Evolutionary conservation across 2,113 vertebrate genomes (phyloP).

Genomic region (Porphyrio hochstetteri): DNA sequence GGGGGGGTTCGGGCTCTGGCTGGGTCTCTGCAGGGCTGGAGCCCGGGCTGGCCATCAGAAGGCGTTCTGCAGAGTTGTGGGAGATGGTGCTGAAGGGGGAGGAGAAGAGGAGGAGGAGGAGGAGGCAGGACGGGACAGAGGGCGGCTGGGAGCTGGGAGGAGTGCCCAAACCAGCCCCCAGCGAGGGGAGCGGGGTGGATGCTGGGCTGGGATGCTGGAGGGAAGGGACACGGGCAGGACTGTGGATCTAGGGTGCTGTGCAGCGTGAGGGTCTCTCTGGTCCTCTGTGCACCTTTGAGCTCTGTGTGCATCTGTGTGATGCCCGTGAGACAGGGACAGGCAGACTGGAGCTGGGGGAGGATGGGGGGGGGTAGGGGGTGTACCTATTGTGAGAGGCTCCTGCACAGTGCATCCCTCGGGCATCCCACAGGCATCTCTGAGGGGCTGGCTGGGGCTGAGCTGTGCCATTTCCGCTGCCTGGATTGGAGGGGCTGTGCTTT

Average conservation of each 20-base stretch:
- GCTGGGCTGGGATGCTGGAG: background rate
- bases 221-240: background rate
- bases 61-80: background rate
- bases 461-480: background rate
- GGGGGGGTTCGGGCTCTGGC: background rate
- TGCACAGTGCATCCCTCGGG: background rate
- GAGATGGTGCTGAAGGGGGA: background rate
- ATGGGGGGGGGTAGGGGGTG: too few relatives aligned
- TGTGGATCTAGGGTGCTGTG: background rate
- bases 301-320: accelerated
- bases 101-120: background rate
- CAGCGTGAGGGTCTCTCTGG: accelerated
- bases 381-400: background rate
- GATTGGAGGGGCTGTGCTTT: accelerated
- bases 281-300: background rate
- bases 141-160: conserved; percentile 3
- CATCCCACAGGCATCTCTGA: background rate
- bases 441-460: background rate
- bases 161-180: background rate
- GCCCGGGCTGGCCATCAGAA: background rate
- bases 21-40: background rate
- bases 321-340: accelerated
- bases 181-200: background rate
- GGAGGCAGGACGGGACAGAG: conserved; percentile 16
- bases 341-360: too few relatives aligned